Conservation (phyloP, 2,888 invertebrate genomes). For the Halocaridina rubra region DNA sequence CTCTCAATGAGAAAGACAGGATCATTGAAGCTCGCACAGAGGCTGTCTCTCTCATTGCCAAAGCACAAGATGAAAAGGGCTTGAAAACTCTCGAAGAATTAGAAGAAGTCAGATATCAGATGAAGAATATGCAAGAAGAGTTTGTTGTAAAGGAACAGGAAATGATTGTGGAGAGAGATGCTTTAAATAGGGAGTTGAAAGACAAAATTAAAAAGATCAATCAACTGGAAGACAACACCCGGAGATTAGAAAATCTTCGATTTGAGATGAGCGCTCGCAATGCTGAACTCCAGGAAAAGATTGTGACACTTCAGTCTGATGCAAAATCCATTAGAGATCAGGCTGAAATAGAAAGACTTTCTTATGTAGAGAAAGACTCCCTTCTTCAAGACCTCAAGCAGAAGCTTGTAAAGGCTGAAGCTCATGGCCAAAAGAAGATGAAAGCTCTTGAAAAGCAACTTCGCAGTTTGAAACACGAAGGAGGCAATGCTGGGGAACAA, state of each 20-base stretch:
- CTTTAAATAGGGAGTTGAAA: constrained; percentile 22
- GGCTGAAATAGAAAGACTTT: constrained; percentile 80
- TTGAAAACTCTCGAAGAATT: constrained; percentile 66
- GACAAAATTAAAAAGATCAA: constrained; percentile 49
- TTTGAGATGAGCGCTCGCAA: constrained; percentile 67
- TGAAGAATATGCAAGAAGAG: constrained; percentile 55
- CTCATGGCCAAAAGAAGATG: constrained; percentile 74
- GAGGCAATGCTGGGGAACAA: constrained; percentile 57
- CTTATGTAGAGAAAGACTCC: constrained; percentile 24
- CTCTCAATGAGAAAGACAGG: constrained; percentile 83
- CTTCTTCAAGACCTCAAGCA: constrained; percentile 56
- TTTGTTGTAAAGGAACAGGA: constrained; percentile 66
- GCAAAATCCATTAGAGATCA: constrained; percentile 76
- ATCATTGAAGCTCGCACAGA: constrained; percentile 84
- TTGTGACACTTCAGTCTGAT: constrained; percentile 70
- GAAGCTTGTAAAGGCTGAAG: constrained; percentile 59
- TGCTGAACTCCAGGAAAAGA: constrained; percentile 69
- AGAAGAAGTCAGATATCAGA: constrained; percentile 45
- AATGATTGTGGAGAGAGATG: constrained; percentile 67
- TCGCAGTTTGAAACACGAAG: constrained; percentile 69
- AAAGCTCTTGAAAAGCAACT: constrained; percentile 81
- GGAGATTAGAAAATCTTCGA: constrained; percentile 65
- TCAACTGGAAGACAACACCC: constrained; percentile 65
- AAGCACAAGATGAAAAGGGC: constrained; percentile 57
- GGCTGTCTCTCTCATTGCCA: constrained; percentile 77